Evolutionary conservation across 2,888 invertebrate species (phyloP).

Genomic region (Dolomedes plantarius): DNA sequence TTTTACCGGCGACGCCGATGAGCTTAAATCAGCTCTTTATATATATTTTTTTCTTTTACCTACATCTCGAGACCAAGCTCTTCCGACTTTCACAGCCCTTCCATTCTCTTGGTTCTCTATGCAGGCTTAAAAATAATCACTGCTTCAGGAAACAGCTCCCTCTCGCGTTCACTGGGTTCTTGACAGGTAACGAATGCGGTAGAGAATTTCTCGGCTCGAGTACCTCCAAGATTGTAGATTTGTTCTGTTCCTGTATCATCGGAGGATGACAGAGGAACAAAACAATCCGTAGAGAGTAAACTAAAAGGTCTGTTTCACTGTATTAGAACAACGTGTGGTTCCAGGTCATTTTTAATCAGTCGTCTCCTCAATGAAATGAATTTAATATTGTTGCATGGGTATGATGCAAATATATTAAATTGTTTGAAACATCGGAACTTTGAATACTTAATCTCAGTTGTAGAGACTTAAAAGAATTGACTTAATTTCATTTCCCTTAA

Average conservation of each 20-base stretch:
- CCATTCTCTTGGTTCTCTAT: conserved; percentile 13
- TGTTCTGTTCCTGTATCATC: too few species aligned
- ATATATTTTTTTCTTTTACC: conserved; percentile 16
- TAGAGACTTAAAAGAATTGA: too few species aligned
- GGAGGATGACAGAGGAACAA: background rate
- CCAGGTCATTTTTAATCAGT: too few species aligned
- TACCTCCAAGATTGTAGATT: background rate
- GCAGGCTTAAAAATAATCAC: conserved; percentile 24
- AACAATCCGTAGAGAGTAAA: background rate
- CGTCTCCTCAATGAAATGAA: too few species aligned
- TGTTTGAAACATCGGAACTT: too few species aligned
- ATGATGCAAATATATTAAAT: too few species aligned
- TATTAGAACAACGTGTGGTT: too few species aligned
- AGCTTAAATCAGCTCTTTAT: conserved; percentile 47
- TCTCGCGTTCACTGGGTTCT: background rate
- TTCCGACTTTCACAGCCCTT: background rate
- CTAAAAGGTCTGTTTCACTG: too few species aligned
- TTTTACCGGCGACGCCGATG: conserved; percentile 34
- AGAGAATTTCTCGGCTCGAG: background rate
- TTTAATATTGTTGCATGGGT: too few species aligned
- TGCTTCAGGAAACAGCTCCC: conserved; percentile 1
- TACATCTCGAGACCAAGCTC: conserved; percentile 24
- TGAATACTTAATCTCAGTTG: too few species aligned
- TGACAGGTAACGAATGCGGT: conserved; percentile 6
- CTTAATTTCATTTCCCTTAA: too few species aligned